These are phyloP conservation scores for Sturnira hondurensis DNA, from an alignment of 2,113 vertebrate genomes.

Conservation along the genomic window DNA sequence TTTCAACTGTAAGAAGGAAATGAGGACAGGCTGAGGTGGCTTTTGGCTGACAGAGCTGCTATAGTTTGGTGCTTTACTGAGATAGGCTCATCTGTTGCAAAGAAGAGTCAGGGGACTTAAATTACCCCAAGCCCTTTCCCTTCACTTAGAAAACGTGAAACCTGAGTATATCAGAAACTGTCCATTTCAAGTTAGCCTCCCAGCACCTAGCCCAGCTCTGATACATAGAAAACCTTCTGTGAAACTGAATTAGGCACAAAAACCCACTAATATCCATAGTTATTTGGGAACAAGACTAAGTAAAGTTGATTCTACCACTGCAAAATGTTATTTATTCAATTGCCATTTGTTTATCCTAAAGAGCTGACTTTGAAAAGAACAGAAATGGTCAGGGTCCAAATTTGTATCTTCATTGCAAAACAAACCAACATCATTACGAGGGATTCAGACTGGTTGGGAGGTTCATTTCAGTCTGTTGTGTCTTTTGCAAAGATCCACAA, in stretches of 20 bases:
- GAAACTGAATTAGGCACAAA: neutral
- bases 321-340: slow-evolving; percentile 6
- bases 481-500: neutral
- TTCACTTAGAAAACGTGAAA: neutral
- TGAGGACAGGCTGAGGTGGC: neutral
- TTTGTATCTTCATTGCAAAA: neutral
- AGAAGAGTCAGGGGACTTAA: neutral
- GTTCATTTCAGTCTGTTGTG: neutral
- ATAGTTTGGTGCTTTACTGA: neutral
- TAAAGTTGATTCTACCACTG: neutral
- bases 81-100: neutral
- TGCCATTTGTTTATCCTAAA: neutral
- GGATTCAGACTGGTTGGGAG: neutral
- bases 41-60: neutral
- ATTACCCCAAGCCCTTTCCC: neutral
- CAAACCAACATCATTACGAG: neutral
- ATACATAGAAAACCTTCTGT: neutral
- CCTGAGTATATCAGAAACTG: neutral
- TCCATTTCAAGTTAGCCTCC: neutral
- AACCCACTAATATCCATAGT: neutral
- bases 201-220: neutral
- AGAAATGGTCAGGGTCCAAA: neutral
- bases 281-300: neutral
- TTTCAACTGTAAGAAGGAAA: neutral
- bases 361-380: neutral